Evolutionary conservation across 2,797 vertebrate genomes (phyloP), one percentile per base, ranked within the genome.

Genomic region (Lophotriccus pileatus): DNA sequence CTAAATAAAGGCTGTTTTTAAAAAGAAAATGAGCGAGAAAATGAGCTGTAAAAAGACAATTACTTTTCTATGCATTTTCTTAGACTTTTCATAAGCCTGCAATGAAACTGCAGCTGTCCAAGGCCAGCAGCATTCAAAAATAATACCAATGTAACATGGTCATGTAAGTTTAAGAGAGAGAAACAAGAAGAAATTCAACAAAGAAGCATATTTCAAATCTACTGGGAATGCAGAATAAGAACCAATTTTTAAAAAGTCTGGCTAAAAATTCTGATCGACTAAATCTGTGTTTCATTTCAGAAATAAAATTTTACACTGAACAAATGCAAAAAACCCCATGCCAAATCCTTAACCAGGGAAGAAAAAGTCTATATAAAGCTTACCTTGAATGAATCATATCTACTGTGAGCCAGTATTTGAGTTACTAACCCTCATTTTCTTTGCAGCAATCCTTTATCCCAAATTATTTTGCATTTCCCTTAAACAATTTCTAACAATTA

Each of bases 281-380:
- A 73, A 79, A 73, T 37, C 14, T 68, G 12, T 7, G 15, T 90
- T 88, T 77, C 3, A 13, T 67, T 70, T 63, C 52, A 79, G 49
- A 77, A 77, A 62, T 28, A 59, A 46, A 60, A 72, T 68, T 72
- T 68, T 67, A 58, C 12, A 14, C 12, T 60, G 36, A 32, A 2
- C 15, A 19, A 2, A 3, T 59, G 14, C 22, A 64, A 78, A 73
- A 55, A 15, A 1, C 0, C 1, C 11, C 15, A 20, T 25, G 23
- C 4, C 25, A 53, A 8, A 10, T 47, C 25, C 28, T 81, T 60
- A 69, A 14, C 14, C 13, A 32, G 52, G 58, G 34, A 67, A 36
- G 12, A 46, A 52, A 52, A 52, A 36, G 3, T 36, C 36, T 47
- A 4, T 2, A 4, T 28, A 84, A 73, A 83, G 6, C 34, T 46